Base-by-base conservation (phyloP, 2,113 vertebrate genomes). In the Archocentrus centrarchus region DNA sequence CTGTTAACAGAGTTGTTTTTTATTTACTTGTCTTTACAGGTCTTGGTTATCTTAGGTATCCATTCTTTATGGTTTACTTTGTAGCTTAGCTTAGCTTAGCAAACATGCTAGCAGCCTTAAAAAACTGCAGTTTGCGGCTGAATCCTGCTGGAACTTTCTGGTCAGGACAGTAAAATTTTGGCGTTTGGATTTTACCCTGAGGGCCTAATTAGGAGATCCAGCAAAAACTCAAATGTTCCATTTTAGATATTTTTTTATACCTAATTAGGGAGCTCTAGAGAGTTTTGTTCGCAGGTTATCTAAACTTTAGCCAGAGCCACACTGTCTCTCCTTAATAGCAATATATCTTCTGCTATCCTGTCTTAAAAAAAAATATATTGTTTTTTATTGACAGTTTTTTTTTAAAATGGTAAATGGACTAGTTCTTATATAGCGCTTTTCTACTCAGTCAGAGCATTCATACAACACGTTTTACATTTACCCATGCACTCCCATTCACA, bases 221-320 rank as follows among this genome's bases (percentile, higher is more conserved):
- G 18, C 7, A n/a, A 10, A n/a, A 55, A 73, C 68, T 13, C 50
- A 53, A 53, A 55, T 18, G 55, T 32, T 73, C 18, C 11, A 17
- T 55, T 55, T 14, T 32, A 70, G 4, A 0, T 0, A 0, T 8
- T 50, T 11, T 50, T 73, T 73, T 55, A 55, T n/a, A 55, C 27
- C 68, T 73, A 35, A 73, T 73, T 73, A 55, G 44, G 1, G 47
- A 53, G 27, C 53, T 55, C 9, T 55, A 1, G 2, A 1, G 30
- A 32, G 18, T 55, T 73, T 55, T 35, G 68, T 55, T 73, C 47
- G 44, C 68, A 73, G 27, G 32, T 73, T 32, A 11, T 73, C n/a
- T n/a, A 55, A 73, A 73, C 47, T 55, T 55, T 55, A 32, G 47
- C 30, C 27, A 35, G 27, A 4, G 27, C 27, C 1, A 55, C 47